Evolutionary conservation across 2,113 vertebrate species (phyloP).

Genomic region (Proteles cristata): DNA sequence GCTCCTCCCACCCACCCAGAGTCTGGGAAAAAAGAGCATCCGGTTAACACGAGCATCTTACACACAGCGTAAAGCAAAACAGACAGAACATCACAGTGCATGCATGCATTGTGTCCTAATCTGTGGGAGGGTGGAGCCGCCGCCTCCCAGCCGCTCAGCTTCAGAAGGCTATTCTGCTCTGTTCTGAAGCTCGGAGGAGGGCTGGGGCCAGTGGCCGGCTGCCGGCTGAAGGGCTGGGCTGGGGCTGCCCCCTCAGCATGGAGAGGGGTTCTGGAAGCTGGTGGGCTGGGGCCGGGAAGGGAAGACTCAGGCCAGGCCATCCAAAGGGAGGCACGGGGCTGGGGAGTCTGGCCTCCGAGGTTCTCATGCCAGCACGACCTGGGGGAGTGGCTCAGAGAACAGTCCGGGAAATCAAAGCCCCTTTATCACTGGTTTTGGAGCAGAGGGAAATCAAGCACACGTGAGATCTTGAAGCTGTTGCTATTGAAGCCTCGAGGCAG

Average conservation of each 20-base stretch:
- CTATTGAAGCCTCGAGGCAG: slow-evolving; percentile 63
- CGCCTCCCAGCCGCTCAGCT: slow-evolving; percentile 52
- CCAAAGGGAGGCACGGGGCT: not conserved
- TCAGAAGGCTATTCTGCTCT: slow-evolving; percentile 32
- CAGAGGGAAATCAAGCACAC: slow-evolving; percentile 15
- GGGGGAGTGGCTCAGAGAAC: not conserved
- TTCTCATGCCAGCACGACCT: not conserved
- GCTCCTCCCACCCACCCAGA: slow-evolving; percentile 44
- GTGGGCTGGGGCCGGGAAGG: slow-evolving; percentile 28
- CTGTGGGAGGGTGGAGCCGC: not conserved
- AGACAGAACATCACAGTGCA: slow-evolving; percentile 70
- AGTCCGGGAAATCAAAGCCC: not conserved
- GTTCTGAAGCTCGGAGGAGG: slow-evolving; percentile 45
- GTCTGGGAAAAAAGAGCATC: not conserved
- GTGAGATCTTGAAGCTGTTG: slow-evolving; percentile 51
- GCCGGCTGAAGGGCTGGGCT: slow-evolving; percentile 48
- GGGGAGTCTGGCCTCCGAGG: not conserved
- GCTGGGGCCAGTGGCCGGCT: slow-evolving; percentile 59
- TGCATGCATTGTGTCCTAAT: slow-evolving; percentile 77
- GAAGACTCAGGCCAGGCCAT: not conserved
- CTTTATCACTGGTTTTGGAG: not conserved
- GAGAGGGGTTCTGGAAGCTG: slow-evolving; percentile 55
- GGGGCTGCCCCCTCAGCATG: not conserved
- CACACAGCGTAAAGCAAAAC: slow-evolving; percentile 68
- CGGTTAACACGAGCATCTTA: slow-evolving; percentile 67